These are phyloP conservation scores for Eulemur albifrons DNA, from an alignment of 2,797 vertebrate species.

Conservation along the genomic window DNA sequence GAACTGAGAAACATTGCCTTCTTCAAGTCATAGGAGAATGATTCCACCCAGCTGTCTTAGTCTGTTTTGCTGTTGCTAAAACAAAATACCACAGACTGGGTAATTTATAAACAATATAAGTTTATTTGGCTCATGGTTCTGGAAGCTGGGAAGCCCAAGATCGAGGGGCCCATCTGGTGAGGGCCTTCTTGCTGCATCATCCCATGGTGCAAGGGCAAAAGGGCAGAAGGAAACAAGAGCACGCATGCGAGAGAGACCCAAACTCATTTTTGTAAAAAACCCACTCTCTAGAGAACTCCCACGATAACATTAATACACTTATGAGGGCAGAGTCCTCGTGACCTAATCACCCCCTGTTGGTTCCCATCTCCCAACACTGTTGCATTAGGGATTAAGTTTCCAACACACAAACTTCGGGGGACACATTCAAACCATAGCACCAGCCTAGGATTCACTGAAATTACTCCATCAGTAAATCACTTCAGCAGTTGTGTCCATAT, in stretches of 20 bases:
- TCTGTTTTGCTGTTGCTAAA: not conserved
- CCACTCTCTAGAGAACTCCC: not conserved
- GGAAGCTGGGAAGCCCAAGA: not conserved
- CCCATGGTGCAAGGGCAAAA: not conserved
- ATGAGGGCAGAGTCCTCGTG: not conserved
- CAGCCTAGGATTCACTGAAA: not conserved
- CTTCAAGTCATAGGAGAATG: not conserved
- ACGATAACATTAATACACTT: not conserved
- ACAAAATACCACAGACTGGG: not conserved
- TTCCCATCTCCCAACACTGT: not conserved
- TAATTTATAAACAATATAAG: not conserved
- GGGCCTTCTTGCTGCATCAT: not conserved
- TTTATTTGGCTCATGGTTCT: not conserved
- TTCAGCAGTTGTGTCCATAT: not conserved
- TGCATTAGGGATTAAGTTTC: not conserved
- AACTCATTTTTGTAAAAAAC: not conserved
- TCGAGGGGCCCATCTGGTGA: not conserved
- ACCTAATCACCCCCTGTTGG: not conserved
- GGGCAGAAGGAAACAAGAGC: not conserved
- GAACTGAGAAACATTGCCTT: not conserved
- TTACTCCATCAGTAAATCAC: not conserved
- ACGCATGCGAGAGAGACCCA: not conserved
- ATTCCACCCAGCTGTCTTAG: not conserved
- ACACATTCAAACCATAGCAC: not conserved
- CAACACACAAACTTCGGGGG: not conserved